Conservation (phyloP, 2,113 vertebrate species). For the Abramis brama region DNA sequence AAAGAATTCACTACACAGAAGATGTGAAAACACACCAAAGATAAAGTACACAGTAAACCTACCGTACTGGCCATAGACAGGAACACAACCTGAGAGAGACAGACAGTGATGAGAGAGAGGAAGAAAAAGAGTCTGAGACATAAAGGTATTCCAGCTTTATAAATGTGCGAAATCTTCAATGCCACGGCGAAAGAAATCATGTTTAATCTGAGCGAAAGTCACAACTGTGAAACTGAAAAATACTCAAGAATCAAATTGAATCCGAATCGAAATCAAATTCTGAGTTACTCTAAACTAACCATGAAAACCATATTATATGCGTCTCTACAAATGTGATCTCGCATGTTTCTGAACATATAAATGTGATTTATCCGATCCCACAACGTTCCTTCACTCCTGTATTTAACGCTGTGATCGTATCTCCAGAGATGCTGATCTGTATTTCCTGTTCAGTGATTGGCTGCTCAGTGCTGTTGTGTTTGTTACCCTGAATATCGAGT, state of each 20-base stretch:
- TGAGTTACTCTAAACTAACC: background rate
- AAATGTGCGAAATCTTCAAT: background rate
- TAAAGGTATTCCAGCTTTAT: too few species aligned
- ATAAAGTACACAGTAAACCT: constrained; percentile 68
- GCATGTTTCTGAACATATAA: too few species aligned
- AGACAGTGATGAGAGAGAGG: constrained; percentile 15
- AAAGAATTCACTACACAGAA: background rate
- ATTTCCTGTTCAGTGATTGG: too few species aligned
- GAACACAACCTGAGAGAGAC: constrained; percentile 80
- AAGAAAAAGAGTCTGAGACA: background rate
- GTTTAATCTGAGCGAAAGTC: background rate
- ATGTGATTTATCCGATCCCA: too few species aligned
- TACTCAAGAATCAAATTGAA: background rate
- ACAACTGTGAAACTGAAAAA: background rate
- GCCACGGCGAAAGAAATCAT: background rate
- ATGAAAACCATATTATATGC: too few species aligned
- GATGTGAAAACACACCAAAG: background rate
- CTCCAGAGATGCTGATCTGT: too few species aligned
- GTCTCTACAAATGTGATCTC: too few species aligned
- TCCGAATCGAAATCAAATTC: too few species aligned
- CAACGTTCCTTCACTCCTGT: too few species aligned
- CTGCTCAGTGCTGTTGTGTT: too few species aligned
- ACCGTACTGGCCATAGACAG: constrained; percentile 91
- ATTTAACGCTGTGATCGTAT: too few species aligned
- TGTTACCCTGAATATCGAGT: constrained; percentile 88